Evolutionary conservation across 2,113 vertebrate genomes (phyloP).

Genomic region (Ceyx cyanopectus): DNA sequence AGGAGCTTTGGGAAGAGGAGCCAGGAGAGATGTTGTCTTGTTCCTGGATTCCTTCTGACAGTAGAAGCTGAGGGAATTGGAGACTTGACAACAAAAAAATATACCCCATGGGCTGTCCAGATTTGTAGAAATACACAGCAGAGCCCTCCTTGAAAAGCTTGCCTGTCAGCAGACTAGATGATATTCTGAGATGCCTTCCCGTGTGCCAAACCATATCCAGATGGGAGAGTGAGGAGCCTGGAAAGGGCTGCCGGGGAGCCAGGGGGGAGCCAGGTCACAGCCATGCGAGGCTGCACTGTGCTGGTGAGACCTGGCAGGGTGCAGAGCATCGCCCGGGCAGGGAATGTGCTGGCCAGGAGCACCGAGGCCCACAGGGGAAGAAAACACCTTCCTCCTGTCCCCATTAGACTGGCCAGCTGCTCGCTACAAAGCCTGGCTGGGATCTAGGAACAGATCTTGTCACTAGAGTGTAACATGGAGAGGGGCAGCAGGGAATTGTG

Average conservation of each 20-base stretch:
- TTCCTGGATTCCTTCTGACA: slow-evolving; percentile 63
- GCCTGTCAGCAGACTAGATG: slow-evolving; percentile 38
- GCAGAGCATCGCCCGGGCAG: background rate
- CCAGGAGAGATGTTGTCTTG: slow-evolving; percentile 29
- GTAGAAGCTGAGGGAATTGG: slow-evolving; percentile 64
- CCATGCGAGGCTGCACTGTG: accelerated
- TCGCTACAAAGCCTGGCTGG: background rate
- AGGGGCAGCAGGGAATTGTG: background rate
- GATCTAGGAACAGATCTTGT: background rate
- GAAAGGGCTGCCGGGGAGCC: background rate
- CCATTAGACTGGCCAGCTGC: accelerated
- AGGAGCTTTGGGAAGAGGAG: background rate
- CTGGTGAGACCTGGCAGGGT: background rate
- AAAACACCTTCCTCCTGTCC: background rate
- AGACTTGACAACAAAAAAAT: slow-evolving; percentile 52
- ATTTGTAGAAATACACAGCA: slow-evolving; percentile 44
- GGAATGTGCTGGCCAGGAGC: background rate
- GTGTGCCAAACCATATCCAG: background rate
- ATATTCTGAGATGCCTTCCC: background rate
- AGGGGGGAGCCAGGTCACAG: background rate
- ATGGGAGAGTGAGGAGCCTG: background rate
- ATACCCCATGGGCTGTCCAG: slow-evolving; percentile 17
- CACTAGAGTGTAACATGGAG: background rate
- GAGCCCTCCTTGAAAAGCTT: slow-evolving; percentile 35
- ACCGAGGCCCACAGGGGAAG: background rate